A percentile compares a stretch with the other conserved stretches of the same genome.
phyloP scores from a whole-genome alignment of 2,113 vertebrate genomes.

The Terrapene triunguis region DNA sequence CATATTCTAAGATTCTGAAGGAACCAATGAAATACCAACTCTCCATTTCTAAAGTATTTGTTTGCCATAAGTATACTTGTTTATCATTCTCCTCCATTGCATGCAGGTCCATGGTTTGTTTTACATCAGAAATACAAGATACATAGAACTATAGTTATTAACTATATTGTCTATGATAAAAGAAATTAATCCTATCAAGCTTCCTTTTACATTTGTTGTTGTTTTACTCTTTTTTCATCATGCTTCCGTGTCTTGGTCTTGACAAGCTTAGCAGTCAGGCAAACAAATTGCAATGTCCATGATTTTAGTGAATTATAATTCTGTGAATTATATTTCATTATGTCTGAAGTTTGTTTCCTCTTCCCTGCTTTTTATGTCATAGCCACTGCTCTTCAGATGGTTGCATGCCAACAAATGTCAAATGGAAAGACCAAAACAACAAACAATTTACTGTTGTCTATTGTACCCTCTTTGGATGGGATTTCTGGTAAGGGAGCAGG shows the following conservation, averaged over 20 bases:
- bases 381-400: slow-evolving; percentile 15
- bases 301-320: not conserved
- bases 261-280: not conserved
- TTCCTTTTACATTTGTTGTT: not conserved
- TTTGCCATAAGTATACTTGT: not conserved
- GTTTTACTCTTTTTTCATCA: not conserved
- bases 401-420: slow-evolving; percentile 25
- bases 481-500: not conserved
- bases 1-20: not conserved
- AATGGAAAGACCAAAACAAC: slow-evolving; percentile 1
- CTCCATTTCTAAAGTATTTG: not conserved
- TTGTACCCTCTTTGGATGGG: not conserved
- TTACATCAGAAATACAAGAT: not conserved
- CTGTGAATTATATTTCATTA: not conserved
- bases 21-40: not conserved
- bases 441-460: not conserved
- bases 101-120: not conserved
- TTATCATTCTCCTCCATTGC: not conserved
- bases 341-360: not conserved
- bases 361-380: not conserved
- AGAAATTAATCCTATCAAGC: not conserved
- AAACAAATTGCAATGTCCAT: not conserved
- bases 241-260: not conserved
- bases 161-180: not conserved
- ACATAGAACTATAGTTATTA: not conserved